A percentile compares a stretch with the other conserved stretches of the same genome.
phyloP scores from a whole-genome alignment of 2,888 invertebrate genomes.

The Drosophila maculinotata region DNA sequence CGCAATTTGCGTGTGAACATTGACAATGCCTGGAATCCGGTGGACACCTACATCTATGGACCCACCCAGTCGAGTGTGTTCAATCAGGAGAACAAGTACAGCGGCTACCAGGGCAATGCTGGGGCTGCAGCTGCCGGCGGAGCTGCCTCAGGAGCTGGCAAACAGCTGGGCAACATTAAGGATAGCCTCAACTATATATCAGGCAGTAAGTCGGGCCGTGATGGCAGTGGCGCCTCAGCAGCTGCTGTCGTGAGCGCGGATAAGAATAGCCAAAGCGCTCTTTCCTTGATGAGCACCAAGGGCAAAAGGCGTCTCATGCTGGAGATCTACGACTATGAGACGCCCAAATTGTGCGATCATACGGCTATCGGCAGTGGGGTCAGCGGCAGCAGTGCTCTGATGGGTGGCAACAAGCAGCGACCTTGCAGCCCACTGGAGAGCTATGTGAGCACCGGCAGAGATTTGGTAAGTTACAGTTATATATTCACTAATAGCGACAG shows the following conservation, averaged over 20 bases:
- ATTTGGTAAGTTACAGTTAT: conserved; percentile 82
- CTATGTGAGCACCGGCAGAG: conserved; percentile 88
- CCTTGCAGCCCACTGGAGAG: conserved; percentile 93
- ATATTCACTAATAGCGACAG: too few relatives aligned
- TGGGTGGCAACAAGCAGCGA: conserved; percentile 86
- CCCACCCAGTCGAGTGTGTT: conserved; percentile 85
- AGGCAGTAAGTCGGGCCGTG: conserved; percentile 53
- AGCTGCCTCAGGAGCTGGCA: conserved; percentile 36
- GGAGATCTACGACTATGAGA: conserved; percentile 90
- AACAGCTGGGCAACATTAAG: conserved; percentile 80
- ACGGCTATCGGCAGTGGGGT: conserved; percentile 86
- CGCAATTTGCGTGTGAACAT: conserved; percentile 84
- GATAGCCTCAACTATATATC: conserved; percentile 84
- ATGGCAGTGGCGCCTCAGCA: conserved; percentile 62
- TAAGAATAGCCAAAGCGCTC: conserved; percentile 52
- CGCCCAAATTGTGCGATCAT: conserved; percentile 93
- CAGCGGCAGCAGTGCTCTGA: conserved; percentile 75
- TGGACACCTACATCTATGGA: conserved; percentile 85
- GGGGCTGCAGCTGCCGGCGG: conserved; percentile 59
- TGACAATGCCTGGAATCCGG: conserved; percentile 85
- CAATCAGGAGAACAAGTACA: conserved; percentile 85
- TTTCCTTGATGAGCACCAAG: conserved; percentile 80
- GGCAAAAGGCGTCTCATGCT: conserved; percentile 87
- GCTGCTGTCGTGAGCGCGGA: conserved; percentile 67
- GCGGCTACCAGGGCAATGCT: conserved; percentile 82